These are phyloP conservation scores for Drosophila phalerata DNA, from an alignment of 2,888 invertebrate genomes.

Conservation along the genomic window DNA sequence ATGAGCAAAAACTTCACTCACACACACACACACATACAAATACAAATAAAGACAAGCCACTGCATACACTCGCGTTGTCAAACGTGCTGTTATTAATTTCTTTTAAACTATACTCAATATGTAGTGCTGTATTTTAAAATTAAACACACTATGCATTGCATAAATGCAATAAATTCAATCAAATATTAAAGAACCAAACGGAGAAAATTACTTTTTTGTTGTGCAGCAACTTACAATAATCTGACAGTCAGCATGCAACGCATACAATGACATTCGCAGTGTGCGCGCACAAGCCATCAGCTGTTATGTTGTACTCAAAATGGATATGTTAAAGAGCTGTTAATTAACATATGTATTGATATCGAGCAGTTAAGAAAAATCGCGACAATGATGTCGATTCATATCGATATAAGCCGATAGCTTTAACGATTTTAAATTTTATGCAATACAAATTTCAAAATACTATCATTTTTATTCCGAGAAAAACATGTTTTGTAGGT, in stretches of 20 bases:
- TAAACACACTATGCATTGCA: constrained; percentile 4
- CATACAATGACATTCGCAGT: constrained; percentile 40
- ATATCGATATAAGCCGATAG: no score
- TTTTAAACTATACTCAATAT: constrained; percentile 4
- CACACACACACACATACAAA: constrained; percentile 1
- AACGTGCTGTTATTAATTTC: constrained; percentile 13
- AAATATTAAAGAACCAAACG: constrained; percentile 24
- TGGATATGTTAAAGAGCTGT: constrained; percentile 4
- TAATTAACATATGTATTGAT: constrained; percentile 6
- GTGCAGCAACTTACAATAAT: constrained; percentile 60
- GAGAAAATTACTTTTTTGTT: constrained; percentile 53
- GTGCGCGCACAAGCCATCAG: constrained; percentile 33
- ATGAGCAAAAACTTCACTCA: constrained; percentile 55
- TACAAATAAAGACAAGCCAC: not conserved
- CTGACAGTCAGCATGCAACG: constrained; percentile 52
- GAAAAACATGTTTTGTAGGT: constrained; percentile 46
- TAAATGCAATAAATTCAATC: not conserved
- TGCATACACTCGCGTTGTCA: constrained; percentile 12
- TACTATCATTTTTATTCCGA: not conserved
- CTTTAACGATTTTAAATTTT: no score
- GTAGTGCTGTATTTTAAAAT: not conserved
- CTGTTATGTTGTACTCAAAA: constrained; percentile 40
- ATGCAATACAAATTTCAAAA: no score
- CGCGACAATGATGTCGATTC: no score
- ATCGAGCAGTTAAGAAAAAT: not conserved